phyloP scores from a whole-genome alignment of 2,113 vertebrate genomes.

The Suricata suricatta region DNA sequence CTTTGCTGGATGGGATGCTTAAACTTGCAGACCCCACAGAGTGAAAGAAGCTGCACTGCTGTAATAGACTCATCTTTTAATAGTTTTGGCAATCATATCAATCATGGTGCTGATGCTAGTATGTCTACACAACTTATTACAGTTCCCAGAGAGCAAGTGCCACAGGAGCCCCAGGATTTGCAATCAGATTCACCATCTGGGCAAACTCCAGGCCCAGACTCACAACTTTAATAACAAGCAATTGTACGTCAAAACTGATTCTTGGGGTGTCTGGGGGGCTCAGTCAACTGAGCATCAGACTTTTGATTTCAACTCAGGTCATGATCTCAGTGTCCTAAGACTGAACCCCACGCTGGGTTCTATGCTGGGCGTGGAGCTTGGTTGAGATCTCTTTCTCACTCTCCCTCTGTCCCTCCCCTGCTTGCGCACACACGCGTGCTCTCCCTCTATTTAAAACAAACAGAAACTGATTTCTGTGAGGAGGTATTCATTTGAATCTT shows the following conservation, averaged over 20 bases:
- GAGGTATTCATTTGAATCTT: slow-evolving; percentile 90
- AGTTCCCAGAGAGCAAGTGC: slow-evolving; percentile 92
- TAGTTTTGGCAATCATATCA: slow-evolving; percentile 90
- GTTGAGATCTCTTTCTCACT: too few species aligned
- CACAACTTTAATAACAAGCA: slow-evolving; percentile 92
- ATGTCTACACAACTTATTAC: slow-evolving; percentile 92
- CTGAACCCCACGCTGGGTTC: too few species aligned
- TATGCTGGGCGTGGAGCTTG: too few species aligned
- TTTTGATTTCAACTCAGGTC: too few species aligned
- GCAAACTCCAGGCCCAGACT: slow-evolving; percentile 91
- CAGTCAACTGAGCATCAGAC: too few species aligned
- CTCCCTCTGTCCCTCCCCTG: too few species aligned
- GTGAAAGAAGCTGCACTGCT: slow-evolving; percentile 91
- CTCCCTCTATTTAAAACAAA: slow-evolving; percentile 39
- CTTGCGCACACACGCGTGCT: too few species aligned
- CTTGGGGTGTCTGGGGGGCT: slow-evolving; percentile 47
- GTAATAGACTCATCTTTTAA: slow-evolving; percentile 91
- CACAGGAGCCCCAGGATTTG: slow-evolving; percentile 89
- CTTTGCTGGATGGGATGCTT: slow-evolving; percentile 89
- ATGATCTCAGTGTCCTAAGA: too few species aligned
- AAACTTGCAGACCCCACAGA: slow-evolving; percentile 90
- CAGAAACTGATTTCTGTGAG: slow-evolving; percentile 90
- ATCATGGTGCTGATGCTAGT: slow-evolving; percentile 90
- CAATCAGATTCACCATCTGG: slow-evolving; percentile 90
- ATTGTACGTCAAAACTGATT: slow-evolving; percentile 93